These are phyloP conservation scores for Phrynocephalus forsythii DNA, from an alignment of 2,797 vertebrate species.

Conservation along the genomic window DNA sequence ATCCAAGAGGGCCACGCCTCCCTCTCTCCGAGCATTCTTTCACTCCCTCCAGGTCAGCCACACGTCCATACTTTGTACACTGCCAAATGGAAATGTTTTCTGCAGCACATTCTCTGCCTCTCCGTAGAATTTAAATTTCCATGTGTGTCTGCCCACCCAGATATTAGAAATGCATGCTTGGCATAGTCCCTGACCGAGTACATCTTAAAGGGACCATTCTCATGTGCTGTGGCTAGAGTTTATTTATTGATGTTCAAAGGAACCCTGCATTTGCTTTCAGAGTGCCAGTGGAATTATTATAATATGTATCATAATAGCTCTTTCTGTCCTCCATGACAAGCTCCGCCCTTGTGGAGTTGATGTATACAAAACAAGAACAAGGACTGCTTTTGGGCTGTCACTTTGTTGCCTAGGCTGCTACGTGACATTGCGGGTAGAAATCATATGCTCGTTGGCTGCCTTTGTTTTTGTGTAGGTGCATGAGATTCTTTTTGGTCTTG, in stretches of 20 bases:
- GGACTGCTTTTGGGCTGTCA: constrained; percentile 48
- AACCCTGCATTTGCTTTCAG: constrained; percentile 67
- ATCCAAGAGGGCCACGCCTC: constrained; percentile 42
- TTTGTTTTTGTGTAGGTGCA: too few relatives aligned
- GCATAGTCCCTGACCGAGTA: constrained; percentile 67
- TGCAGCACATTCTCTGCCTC: constrained; percentile 72
- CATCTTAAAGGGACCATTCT: constrained; percentile 70
- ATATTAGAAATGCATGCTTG: constrained; percentile 69
- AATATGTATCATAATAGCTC: constrained; percentile 63
- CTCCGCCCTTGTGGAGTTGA: constrained; percentile 38
- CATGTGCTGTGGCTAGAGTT: constrained; percentile 63
- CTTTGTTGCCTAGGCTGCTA: constrained; percentile 32
- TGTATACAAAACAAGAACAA: constrained; percentile 50
- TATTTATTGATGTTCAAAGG: constrained; percentile 56
- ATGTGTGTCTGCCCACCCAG: constrained; percentile 72
- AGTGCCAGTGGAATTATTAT: constrained; percentile 67
- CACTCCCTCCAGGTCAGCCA: constrained; percentile 59
- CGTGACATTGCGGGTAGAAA: constrained; percentile 31
- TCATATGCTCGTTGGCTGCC: constrained; percentile 15
- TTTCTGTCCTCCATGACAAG: constrained; percentile 55
- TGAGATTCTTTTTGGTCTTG: neutral
- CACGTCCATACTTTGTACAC: constrained; percentile 70
- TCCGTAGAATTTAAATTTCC: constrained; percentile 74
- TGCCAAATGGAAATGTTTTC: constrained; percentile 73
- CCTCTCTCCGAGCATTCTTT: constrained; percentile 62